Conservation (phyloP, 23 tunicate species). For the Botrylloides violaceus region DNA sequence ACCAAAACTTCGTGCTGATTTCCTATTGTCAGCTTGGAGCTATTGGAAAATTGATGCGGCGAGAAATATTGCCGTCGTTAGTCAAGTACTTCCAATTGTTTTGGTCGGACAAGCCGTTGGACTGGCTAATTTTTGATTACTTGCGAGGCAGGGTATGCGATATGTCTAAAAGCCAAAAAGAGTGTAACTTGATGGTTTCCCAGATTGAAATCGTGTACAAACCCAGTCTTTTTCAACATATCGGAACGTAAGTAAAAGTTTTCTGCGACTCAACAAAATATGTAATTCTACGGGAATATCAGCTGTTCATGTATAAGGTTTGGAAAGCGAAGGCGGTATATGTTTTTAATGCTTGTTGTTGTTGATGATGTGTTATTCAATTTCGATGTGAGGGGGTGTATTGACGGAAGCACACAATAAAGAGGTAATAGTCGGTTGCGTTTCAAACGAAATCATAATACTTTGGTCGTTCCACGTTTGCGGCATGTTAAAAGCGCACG, state of each 20-base stretch:
- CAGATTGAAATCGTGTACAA: conserved; percentile 5
- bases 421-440: no score
- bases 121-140: conserved; percentile 18
- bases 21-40: conserved; percentile 28
- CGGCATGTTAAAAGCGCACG: no score
- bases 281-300: no score
- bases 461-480: no score
- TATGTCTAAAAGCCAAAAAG: not conserved
- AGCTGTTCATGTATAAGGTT: no score
- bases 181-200: not conserved
- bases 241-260: conserved; percentile 27
- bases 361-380: no score
- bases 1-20: not conserved
- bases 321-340: no score
- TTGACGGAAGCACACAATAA: no score
- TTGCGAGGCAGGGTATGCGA: conserved; percentile 4
- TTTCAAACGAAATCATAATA: no score
- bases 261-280: not conserved
- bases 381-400: no score
- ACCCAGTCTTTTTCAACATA: conserved; percentile 28
- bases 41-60: conserved; percentile 10
- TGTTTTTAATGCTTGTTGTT: no score
- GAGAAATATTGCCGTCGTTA: conserved; percentile 17
- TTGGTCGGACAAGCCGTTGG: conserved; percentile 24
- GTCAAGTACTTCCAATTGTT: conserved; percentile 1